A percentile compares a stretch with the other conserved stretches of the same genome.
Conservation (phyloP, 2,797 vertebrate genomes). For the Enteromius radiatus region DNA sequence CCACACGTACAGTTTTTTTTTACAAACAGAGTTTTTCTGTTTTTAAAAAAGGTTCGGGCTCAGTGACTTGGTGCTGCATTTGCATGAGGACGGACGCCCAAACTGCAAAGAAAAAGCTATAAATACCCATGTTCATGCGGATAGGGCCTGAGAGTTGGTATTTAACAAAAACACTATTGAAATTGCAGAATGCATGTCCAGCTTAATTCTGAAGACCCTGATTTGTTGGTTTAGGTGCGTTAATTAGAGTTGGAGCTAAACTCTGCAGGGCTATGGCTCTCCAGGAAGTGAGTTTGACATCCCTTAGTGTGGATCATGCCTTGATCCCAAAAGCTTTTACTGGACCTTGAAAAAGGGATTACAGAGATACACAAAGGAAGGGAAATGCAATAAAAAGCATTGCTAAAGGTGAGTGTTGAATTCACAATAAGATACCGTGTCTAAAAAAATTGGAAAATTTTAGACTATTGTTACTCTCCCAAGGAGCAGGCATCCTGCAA, state of each 20-base stretch:
- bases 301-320: not conserved
- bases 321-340: not conserved
- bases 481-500: not conserved
- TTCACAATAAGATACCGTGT: not conserved
- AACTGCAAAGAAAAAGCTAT: no score
- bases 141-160: not conserved
- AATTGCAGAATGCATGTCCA: not conserved
- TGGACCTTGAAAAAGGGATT: not conserved
- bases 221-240: not conserved
- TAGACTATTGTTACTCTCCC: not conserved
- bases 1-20: no score
- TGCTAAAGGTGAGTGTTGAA: not conserved
- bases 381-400: not conserved
- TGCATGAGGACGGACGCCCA: no score
- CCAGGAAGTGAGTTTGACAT: not conserved
- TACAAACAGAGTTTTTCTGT: no score
- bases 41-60: no score
- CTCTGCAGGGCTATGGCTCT: not conserved
- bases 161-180: not conserved
- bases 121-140: no score
- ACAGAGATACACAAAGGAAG: not conserved
- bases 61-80: no score
- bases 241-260: not conserved
- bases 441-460: not conserved
- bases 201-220: not conserved